Conservation (phyloP, 30 jellyfish, hydroid and myxozoan genomes). For the Turritopsis dohrnii region DNA sequence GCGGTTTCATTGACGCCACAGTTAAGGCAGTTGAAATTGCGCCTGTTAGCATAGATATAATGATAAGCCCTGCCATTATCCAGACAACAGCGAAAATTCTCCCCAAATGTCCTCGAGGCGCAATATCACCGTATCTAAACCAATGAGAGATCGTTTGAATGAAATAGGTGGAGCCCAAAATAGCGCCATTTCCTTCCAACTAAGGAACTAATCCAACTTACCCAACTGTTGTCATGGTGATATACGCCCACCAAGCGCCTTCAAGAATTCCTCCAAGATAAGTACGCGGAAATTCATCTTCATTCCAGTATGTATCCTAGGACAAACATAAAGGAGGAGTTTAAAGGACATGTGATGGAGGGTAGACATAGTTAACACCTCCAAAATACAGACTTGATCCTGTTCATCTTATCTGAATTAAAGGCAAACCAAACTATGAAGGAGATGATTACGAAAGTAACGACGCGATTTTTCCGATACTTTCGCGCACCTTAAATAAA, state of each 20-base stretch:
- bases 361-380: no score
- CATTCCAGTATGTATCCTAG: constrained; percentile 17
- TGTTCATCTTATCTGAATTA: no score
- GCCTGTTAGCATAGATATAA: constrained; percentile 16
- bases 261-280: constrained; percentile 16
- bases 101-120: constrained; percentile 36
- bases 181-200: neutral
- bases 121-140: constrained; percentile 27
- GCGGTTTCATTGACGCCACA: neutral
- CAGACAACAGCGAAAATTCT: constrained; percentile 19
- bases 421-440: no score
- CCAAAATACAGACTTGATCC: no score
- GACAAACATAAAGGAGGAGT: neutral
- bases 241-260: constrained; percentile 35
- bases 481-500: no score
- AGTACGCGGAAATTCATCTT: constrained; percentile 27
- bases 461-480: no score
- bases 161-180: neutral
- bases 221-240: constrained; percentile 42
- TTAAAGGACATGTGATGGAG: no score
- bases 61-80: constrained; percentile 19
- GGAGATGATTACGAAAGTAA: no score
- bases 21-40: constrained; percentile 20
- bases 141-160: neutral
- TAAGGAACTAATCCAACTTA: neutral